These are phyloP conservation scores for Hystrix brachyura DNA, from an alignment of 2,113 vertebrate species.

Conservation along the genomic window DNA sequence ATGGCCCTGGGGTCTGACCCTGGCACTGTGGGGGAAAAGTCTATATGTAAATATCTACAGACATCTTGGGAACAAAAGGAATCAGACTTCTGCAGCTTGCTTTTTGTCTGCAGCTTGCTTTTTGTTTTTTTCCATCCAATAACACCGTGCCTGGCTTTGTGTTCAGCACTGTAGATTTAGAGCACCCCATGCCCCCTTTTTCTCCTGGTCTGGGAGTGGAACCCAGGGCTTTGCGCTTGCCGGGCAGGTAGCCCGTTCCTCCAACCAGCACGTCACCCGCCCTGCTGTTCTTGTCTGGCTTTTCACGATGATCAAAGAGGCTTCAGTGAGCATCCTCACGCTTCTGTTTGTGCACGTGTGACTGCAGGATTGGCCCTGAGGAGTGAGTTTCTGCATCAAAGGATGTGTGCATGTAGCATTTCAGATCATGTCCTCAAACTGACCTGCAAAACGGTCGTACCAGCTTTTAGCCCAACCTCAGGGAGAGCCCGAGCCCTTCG, in stretches of 20 bases:
- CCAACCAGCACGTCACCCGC: fast-evolving
- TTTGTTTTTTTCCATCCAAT: too few relatives aligned
- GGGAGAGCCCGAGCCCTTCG: fast-evolving
- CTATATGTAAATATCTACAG: neutral
- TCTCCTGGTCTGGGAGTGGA: neutral
- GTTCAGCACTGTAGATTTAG: neutral
- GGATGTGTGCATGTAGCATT: neutral
- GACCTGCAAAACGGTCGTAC: fast-evolving
- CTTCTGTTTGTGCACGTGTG: fast-evolving
- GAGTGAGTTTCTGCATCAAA: too few relatives aligned
- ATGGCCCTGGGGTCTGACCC: too few relatives aligned
- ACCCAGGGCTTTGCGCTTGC: neutral
- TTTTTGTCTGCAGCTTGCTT: neutral
- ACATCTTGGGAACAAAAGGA: neutral
- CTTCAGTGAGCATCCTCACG: fast-evolving
- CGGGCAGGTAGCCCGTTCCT: fast-evolving
- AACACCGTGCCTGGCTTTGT: fast-evolving
- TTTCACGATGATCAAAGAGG: fast-evolving
- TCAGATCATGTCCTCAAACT: neutral
- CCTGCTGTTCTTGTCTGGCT: fast-evolving
- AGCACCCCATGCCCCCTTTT: neutral
- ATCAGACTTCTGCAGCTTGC: fast-evolving
- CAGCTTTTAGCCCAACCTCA: fast-evolving
- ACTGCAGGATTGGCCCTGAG: too few relatives aligned
- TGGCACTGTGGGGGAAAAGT: neutral